Percentiles rank a stretch among this genome's conserved stretches.
These are phyloP conservation scores for Pantelozetes paolii DNA, from an alignment of 2,888 invertebrate genomes.

Conservation along the genomic window DNA sequence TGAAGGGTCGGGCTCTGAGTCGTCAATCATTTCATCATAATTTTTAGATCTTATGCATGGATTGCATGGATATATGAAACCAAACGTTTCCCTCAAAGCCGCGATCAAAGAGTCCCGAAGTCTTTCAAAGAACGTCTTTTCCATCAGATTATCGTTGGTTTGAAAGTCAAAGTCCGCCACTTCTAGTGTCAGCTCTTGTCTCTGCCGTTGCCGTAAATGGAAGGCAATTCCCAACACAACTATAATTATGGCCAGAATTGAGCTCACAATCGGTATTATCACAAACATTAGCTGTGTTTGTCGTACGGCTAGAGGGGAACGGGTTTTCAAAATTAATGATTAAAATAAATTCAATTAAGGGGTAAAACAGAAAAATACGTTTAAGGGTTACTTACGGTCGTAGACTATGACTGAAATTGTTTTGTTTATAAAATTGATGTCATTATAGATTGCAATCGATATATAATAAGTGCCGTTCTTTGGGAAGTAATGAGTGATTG, in stretches of 20 bases:
- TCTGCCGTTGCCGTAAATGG: constrained; percentile 72
- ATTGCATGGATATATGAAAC: background rate
- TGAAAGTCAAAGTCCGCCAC: constrained; percentile 63
- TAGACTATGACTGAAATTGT: constrained; percentile 74
- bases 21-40: background rate
- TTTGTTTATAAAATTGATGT: constrained; percentile 65
- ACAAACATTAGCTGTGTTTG: constrained; percentile 81
- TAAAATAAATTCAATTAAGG: no score
- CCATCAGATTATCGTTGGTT: constrained; percentile 71
- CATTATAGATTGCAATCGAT: constrained; percentile 72
- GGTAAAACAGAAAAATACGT: no score
- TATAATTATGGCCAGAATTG: constrained; percentile 71
- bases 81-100: constrained; percentile 54
- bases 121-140: constrained; percentile 78
- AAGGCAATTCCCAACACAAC: constrained; percentile 83
- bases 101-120: constrained; percentile 70
- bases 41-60: background rate
- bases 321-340: no score
- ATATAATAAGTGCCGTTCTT: constrained; percentile 69
- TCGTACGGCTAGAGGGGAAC: constrained; percentile 64
- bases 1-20: no score
- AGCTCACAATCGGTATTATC: constrained; percentile 77
- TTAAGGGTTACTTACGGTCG: constrained; percentile 64
- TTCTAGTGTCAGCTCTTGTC: constrained; percentile 73
- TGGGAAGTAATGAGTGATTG: constrained; percentile 65